Percentiles rank a stretch among this genome's conserved stretches.
Evolutionary conservation across 2,888 invertebrate genomes (phyloP).

Genomic region (Sinohyriopsis cumingii): DNA sequence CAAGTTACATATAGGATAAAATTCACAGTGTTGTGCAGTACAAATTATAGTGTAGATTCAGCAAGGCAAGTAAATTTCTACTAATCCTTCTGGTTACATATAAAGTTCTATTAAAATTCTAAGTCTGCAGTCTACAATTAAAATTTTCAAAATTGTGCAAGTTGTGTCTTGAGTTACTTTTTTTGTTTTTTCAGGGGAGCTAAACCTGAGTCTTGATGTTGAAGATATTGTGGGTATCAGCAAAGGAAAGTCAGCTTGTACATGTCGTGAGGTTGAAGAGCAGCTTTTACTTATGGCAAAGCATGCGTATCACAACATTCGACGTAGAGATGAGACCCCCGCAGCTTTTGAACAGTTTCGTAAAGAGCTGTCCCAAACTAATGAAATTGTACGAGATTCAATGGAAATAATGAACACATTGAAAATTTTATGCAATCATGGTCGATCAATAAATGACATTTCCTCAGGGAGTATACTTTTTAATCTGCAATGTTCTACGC

Average conservation of each 20-base stretch:
- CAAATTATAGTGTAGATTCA: too few species aligned
- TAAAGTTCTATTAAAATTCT: too few species aligned
- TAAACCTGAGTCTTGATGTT: slow-evolving; percentile 48
- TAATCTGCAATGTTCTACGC: slow-evolving; percentile 28
- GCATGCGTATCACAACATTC: slow-evolving; percentile 39
- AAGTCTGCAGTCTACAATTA: too few species aligned
- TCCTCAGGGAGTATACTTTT: slow-evolving; percentile 45
- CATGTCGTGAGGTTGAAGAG: slow-evolving; percentile 50
- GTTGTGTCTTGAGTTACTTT: not conserved
- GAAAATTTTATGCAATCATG: slow-evolving; percentile 51
- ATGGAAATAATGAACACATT: slow-evolving; percentile 50
- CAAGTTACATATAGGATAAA: too few species aligned
- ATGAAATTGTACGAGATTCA: slow-evolving; percentile 42
- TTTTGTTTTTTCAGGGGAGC: slow-evolving; percentile 35
- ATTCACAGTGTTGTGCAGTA: too few species aligned
- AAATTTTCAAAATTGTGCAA: too few species aligned
- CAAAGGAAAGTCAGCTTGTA: slow-evolving; percentile 29
- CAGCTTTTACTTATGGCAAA: slow-evolving; percentile 49
- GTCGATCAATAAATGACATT: slow-evolving; percentile 35
- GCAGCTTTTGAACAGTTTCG: slow-evolving; percentile 52
- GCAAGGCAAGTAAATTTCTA: too few species aligned
- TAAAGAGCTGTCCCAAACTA: slow-evolving; percentile 49
- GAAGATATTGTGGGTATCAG: slow-evolving; percentile 32
- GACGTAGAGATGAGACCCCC: slow-evolving; percentile 40
- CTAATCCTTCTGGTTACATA: too few species aligned